Evolutionary conservation across 2,888 invertebrate genomes (phyloP).

Genomic region (Yponomeuta malinellus): DNA sequence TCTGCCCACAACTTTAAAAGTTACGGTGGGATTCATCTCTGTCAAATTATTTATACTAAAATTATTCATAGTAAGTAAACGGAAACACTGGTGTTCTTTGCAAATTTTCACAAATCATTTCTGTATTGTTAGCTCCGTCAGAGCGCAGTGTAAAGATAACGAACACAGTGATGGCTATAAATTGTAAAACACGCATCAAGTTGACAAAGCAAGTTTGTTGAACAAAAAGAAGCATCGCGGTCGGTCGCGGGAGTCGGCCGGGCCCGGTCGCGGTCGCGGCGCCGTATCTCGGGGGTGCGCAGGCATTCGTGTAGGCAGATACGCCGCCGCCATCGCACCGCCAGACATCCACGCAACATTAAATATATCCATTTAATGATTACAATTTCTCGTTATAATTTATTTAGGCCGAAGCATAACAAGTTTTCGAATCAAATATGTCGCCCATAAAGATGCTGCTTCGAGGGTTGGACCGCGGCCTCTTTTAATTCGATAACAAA

Average conservation of each 20-base stretch:
- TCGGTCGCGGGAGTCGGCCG: conserved; percentile 41
- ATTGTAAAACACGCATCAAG: conserved; percentile 32
- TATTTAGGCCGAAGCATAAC: conserved; percentile 75
- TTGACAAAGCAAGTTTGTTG: conserved; percentile 36
- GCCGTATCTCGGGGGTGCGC: conserved; percentile 15
- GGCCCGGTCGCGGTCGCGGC: background rate
- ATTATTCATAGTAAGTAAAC: background rate
- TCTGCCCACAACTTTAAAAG: background rate
- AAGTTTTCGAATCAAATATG: conserved; percentile 76
- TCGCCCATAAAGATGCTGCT: conserved; percentile 75
- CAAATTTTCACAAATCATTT: background rate
- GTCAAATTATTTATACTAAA: background rate
- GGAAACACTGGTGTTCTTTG: background rate
- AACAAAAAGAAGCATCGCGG: conserved; percentile 47
- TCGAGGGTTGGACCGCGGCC: conserved; percentile 65
- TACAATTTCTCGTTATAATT: conserved; percentile 76
- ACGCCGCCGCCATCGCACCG: conserved; percentile 30
- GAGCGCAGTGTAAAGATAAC: conserved; percentile 11
- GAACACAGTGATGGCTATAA: conserved; percentile 25
- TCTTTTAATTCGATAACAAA: conserved; percentile 64
- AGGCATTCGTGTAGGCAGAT: conserved; percentile 23
- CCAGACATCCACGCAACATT: conserved; percentile 59
- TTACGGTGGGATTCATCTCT: background rate
- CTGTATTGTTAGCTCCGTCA: background rate
- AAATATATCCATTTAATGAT: conserved; percentile 74